Base-by-base conservation (phyloP, 1,140 invertebrate species). In the Pseudomyrmex gracilis region DNA sequence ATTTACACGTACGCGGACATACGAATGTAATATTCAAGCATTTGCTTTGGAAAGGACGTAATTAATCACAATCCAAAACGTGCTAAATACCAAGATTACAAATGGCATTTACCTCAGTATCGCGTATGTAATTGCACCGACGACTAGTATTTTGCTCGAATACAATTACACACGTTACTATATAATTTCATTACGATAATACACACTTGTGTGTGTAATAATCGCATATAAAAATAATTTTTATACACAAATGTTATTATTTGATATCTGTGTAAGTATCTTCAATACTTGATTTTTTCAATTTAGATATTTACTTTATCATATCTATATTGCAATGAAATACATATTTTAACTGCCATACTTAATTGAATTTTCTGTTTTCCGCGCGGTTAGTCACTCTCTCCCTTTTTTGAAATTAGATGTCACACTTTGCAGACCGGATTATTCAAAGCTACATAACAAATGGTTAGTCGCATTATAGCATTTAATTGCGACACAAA, bases 401-500 rank as follows among this genome's bases (percentile, higher is more conserved):
- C 34, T 34, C 34, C 7, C 34, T 34, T 34, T 70, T 47, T 15
- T 68, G 22, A 80, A 80, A 80, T 80, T 80, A 80, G 76, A 80
- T 49, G 76, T 80, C 66, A 58, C 53, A 80, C 22, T 80, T 80
- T 47, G 43, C 66, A 12, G 15, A 17, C 20, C n/a, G 53, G 22
- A 43, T 57, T 78, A 49, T 70, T 71, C 53, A 66, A 60, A 49
- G 12, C 34, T 78, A 57, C 45, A 80, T 45, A n/a, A 43, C 45
- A 49, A 45, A 49, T 47, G 53, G 66, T 71, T 80, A 58, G 66
- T 71, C 20, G 64, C 55, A 67, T 71, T 80, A 80, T 71, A 15
- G 20, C n/a, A 80, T 80, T 80, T 80, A 70, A 80, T 80, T 70
- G 66, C 76, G 53, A 80, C 66, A 71, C 53, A 70, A 80, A 70